phyloP scores from a whole-genome alignment of 2,113 vertebrate genomes.

The Cyprinus carpio region DNA sequence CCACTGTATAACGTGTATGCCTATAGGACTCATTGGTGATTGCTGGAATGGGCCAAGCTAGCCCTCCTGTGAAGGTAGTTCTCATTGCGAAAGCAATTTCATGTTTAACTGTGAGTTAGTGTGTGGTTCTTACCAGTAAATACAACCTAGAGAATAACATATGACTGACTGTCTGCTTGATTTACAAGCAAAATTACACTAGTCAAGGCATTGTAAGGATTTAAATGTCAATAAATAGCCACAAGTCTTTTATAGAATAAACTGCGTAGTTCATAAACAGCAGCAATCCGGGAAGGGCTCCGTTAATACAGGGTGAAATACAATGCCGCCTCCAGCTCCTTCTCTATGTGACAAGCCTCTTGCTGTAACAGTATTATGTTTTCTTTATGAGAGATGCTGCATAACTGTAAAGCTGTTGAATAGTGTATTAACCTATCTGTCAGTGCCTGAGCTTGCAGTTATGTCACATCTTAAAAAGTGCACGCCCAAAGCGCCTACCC shows the following conservation, averaged over 20 bases:
- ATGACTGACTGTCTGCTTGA: neutral
- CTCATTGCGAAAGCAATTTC: neutral
- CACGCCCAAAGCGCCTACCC: neutral
- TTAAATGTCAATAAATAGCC: constrained; percentile 3
- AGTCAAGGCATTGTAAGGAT: neutral
- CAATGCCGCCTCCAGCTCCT: neutral
- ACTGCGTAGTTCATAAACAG: neutral
- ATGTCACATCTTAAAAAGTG: constrained; percentile 2
- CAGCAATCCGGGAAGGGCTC: neutral
- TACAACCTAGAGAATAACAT: neutral
- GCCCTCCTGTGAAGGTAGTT: too few species aligned
- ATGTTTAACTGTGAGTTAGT: neutral
- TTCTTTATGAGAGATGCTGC: constrained; percentile 10
- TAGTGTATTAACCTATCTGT: constrained; percentile 13
- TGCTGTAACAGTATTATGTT: neutral
- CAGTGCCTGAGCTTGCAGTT: constrained; percentile 5
- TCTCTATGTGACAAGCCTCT: neutral
- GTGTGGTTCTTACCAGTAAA: neutral
- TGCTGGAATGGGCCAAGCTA: too few species aligned
- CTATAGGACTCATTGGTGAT: too few species aligned
- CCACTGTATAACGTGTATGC: too few species aligned
- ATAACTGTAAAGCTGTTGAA: constrained; percentile 21
- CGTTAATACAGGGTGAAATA: neutral
- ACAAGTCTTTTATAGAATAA: neutral
- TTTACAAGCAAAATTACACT: neutral